These are phyloP conservation scores for Aphis craccivora DNA, from an alignment of 1,140 invertebrate species.

Conservation along the genomic window DNA sequence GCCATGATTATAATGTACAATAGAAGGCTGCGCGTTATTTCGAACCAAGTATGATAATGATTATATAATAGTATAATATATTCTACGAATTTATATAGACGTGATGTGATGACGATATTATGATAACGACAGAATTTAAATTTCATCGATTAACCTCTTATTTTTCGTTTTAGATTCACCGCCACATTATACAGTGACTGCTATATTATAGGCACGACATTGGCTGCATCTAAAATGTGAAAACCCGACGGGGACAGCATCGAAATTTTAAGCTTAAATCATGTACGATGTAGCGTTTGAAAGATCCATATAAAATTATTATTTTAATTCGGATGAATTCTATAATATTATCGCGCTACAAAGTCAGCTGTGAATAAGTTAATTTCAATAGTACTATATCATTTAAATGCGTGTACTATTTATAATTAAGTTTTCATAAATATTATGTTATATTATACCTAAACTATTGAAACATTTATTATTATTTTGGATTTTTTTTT, in stretches of 20 bases:
- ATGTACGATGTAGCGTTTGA: neutral
- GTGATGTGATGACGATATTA: neutral
- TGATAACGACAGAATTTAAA: neutral
- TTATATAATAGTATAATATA: neutral
- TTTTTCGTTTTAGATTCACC: neutral
- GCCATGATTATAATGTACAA: neutral
- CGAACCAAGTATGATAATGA: neutral
- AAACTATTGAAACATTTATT: neutral
- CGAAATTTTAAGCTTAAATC: neutral
- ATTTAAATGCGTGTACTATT: neutral
- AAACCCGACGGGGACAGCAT: neutral
- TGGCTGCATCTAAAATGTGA: neutral
- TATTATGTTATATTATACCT: neutral
- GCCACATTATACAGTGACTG: neutral
- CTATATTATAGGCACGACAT: neutral
- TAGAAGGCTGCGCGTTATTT: neutral
- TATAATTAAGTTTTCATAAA: neutral
- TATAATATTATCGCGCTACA: neutral
- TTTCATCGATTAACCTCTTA: neutral
- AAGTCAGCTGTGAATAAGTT: neutral
- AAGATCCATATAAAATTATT: neutral
- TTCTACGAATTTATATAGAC: neutral
- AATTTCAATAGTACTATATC: neutral
- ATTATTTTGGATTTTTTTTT: neutral
- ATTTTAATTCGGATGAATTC: neutral